phyloP scores from a whole-genome alignment of 2,888 invertebrate genomes.

The Cantharis rufa region DNA sequence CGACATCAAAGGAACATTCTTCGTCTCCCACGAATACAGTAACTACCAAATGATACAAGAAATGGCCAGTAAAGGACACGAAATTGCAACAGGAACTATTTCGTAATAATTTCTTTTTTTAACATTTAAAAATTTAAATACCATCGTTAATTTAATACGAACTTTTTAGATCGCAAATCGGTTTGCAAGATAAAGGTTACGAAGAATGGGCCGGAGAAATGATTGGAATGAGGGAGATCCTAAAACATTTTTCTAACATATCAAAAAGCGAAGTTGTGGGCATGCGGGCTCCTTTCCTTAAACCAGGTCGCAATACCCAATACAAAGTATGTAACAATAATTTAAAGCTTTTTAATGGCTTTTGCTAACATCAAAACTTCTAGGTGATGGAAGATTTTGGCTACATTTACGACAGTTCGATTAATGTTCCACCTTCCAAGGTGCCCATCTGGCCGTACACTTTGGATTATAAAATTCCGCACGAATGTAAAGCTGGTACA shows the following conservation, averaged over 20 bases:
- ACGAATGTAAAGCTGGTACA: constrained; percentile 91
- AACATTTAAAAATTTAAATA: not conserved
- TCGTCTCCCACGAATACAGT: constrained; percentile 88
- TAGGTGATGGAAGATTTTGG: constrained; percentile 90
- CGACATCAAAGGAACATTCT: constrained; percentile 88
- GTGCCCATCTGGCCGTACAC: constrained; percentile 94
- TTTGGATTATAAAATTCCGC: constrained; percentile 88
- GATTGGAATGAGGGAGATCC: constrained; percentile 90
- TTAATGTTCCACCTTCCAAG: constrained; percentile 79
- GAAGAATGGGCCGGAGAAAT: constrained; percentile 94
- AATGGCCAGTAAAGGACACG: constrained; percentile 86
- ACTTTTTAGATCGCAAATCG: constrained; percentile 68
- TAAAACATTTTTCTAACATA: constrained; percentile 80
- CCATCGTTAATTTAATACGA: not conserved
- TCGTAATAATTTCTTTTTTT: constrained; percentile 63
- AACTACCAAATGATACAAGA: constrained; percentile 93
- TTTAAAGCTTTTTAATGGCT: not conserved
- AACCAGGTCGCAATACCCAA: constrained; percentile 91
- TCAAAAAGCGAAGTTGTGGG: constrained; percentile 82
- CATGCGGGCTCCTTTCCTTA: constrained; percentile 85
- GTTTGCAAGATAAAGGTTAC: constrained; percentile 86
- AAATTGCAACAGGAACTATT: constrained; percentile 74
- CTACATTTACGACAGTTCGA: constrained; percentile 90
- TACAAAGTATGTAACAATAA: constrained; percentile 68
- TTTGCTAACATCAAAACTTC: constrained; percentile 23